phyloP scores from a whole-genome alignment of 2,888 invertebrate genomes.

The Trachelus stipa region DNA sequence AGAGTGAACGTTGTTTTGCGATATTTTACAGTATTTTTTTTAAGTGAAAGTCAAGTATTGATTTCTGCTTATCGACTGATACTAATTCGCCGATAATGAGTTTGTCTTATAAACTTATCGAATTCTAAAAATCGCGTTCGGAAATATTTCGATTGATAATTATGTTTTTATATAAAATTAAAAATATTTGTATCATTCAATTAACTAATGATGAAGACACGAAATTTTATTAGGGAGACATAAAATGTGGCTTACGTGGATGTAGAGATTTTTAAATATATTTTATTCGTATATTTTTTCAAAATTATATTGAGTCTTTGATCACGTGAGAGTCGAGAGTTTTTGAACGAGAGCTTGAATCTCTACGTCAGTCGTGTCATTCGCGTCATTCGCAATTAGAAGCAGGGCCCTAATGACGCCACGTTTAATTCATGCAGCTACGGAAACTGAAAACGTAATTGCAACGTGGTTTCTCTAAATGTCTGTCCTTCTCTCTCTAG shows the following conservation, averaged over 20 bases:
- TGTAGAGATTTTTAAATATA: background rate
- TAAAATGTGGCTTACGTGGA: background rate
- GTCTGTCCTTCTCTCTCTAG: background rate
- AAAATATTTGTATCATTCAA: background rate
- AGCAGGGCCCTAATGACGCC: background rate
- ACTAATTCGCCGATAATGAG: background rate
- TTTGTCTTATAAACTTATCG: background rate
- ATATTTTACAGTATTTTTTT: background rate
- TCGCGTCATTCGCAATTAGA: background rate
- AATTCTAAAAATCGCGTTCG: background rate
- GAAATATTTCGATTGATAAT: background rate
- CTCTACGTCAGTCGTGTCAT: constrained; percentile 36
- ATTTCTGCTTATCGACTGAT: background rate
- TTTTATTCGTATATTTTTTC: background rate
- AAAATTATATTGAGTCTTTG: background rate
- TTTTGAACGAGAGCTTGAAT: constrained; percentile 29
- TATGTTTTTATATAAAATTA: no score
- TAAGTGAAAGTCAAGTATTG: background rate
- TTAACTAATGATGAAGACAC: background rate
- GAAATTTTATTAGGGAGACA: background rate
- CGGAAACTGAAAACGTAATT: background rate
- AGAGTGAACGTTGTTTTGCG: background rate
- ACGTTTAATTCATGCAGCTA: background rate
- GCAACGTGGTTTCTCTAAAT: background rate
- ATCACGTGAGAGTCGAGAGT: background rate